Evolutionary conservation across 2,888 invertebrate species (phyloP), one percentile per base, ranked within the genome.

Genomic region (Patella ulyssiponensis): DNA sequence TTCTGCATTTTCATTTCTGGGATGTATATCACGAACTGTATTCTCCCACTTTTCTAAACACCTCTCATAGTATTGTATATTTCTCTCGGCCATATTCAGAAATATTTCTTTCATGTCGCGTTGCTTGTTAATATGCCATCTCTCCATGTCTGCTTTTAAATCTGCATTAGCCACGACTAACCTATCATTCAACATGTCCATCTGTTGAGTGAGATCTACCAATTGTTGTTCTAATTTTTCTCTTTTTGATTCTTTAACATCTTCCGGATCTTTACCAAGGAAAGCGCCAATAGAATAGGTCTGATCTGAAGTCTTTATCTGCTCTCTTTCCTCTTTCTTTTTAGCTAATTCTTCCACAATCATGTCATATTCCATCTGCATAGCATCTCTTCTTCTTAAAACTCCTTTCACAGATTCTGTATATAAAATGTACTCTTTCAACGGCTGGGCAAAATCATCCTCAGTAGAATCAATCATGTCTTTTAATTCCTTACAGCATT

Each of bases 131-230:
- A 92, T 87, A 82, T 94, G 94, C 95, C 95, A 95, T 78, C 94
- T 92, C 75, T 94, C 94, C 79, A 95, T 91, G 89, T 95, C 95
- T 69, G 95, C 94, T 74, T 94, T 92, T 52, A 95, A 90, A 87
- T 94, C 94, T 88, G 95, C 94, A 88, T 95, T 95, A 0, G 95
- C 94, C 86, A 94, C 94, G 88, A 94, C 94, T 71, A 94, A 91
- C 85, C 93, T 93, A 90, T 95, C 95, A 88, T 91, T 90, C 75
- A 90, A 83, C 72, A 76, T 82, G 78, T 91, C 91, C 86, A 90
- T 89, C 77, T 89, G 88, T 52, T 94, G 94, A 76, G 91, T 92
- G 71, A 91, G 90, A 79, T 89, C 89, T 17, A 84, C 82, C 27
- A 91, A 87, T 71, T 85, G 85, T 75, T 88, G 86, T 64, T 89